Percentiles rank a stretch among this genome's conserved stretches.
phyloP scores from a whole-genome alignment of 2,113 vertebrate genomes.

The Phylloscopus trochilus region DNA sequence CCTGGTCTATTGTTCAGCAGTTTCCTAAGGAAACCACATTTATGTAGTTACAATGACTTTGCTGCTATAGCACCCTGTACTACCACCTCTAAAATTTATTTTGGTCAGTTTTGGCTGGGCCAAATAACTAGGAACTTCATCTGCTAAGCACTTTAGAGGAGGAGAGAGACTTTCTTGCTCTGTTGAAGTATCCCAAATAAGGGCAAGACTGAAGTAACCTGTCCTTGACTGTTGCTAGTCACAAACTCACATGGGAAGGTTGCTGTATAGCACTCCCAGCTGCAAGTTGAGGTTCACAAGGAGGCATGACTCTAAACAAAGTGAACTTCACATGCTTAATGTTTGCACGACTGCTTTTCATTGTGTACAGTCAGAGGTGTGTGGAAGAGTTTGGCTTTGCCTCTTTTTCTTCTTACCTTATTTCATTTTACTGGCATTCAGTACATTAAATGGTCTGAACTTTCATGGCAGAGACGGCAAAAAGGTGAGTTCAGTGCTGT shows the following conservation, averaged over 20 bases:
- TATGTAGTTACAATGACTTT: conserved; percentile 1
- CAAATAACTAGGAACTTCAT: background rate
- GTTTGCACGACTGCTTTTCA: background rate
- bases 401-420: background rate
- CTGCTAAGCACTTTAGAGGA: conserved; percentile 5
- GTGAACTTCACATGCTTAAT: background rate
- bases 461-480: background rate
- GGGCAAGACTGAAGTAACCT: background rate
- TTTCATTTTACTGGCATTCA: background rate
- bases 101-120: background rate
- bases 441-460: background rate
- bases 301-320: background rate
- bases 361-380: background rate
- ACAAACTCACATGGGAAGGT: background rate
- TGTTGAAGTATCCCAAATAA: background rate
- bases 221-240: background rate
- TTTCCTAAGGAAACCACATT: conserved; percentile 47
- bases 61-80: background rate
- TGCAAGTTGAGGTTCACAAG: background rate
- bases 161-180: background rate
- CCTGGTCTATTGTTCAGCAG: conserved; percentile 13
- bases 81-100: conserved; percentile 16
- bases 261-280: background rate
- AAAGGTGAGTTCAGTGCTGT: background rate
- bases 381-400: background rate